Base-by-base conservation (phyloP, 2,113 vertebrate species). In the Myodes glareolus region DNA sequence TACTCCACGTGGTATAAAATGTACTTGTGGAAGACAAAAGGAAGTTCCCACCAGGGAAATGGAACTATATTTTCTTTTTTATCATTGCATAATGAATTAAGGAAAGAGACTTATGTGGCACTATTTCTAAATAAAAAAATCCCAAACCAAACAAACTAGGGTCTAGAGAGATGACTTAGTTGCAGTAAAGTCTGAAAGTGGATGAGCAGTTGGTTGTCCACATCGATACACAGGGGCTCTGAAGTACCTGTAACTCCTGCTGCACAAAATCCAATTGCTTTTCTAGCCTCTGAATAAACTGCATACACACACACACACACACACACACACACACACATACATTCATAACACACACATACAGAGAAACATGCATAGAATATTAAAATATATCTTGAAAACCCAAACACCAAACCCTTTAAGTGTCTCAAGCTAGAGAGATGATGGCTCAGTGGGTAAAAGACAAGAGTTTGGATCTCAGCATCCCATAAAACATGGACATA, bases 211-310 rank as follows among this genome's bases (percentile, higher is more conserved):
- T 75, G 27, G 75, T 47, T 76, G 25, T 5, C 39, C 45, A 3
- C 25, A 29, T 76, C 8, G 3, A 39, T 19, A 76, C 7, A 1
- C 73, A 45, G 0, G 2, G 3, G 2, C 23, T 76, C 42, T 45
- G 1, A 14, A 29, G 25, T 6, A 45, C 11, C 42, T 47, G 6
- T 76, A 76, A 58, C 19, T 58, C 19, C 19, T 21, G 58, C 19
- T 21, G 58, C 19, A 58, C 5, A 19, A 58, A 19, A 5, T 58
- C 58, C 58, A 21, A 58, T 58, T 6, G 1, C 19, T 58, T 2
- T 1, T 21, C 21, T 5, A 58, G 58, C n/a, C n/a, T n/a, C n/a
- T n/a, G n/a, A n/a, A n/a, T n/a, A n/a, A n/a, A n/a, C n/a, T n/a
- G n/a, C n/a, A n/a, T n/a, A n/a, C n/a, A n/a, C n/a, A n/a, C n/a